Conservation (phyloP, 2,888 invertebrate genomes). For the Idaea aversata region DNA sequence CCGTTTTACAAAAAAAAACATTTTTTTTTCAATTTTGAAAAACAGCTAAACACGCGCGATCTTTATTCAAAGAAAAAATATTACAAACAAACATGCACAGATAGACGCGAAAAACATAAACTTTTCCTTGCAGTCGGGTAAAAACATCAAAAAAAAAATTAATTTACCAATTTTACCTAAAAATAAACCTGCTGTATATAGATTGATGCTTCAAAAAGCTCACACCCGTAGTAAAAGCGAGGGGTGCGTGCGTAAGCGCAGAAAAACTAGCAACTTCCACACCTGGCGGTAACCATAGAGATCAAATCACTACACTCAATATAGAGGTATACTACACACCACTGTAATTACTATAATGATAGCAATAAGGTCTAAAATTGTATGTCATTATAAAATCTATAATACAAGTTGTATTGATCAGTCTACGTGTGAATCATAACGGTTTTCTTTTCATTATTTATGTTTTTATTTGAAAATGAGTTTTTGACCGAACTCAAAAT, state of each 20-base stretch:
- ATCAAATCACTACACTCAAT: slow-evolving; percentile 68
- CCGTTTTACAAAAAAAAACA: too few relatives aligned
- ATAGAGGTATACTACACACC: not conserved
- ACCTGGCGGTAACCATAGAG: slow-evolving; percentile 78
- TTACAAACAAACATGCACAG: too few relatives aligned
- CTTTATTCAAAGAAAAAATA: too few relatives aligned
- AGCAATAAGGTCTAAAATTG: not conserved
- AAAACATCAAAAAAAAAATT: not conserved
- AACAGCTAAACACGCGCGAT: too few relatives aligned
- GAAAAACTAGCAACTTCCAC: slow-evolving; percentile 47
- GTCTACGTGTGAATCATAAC: slow-evolving; percentile 56
- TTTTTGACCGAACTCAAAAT: too few relatives aligned
- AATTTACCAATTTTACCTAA: slow-evolving; percentile 5
- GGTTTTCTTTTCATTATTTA: slow-evolving; percentile 48
- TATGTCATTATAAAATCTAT: not conserved
- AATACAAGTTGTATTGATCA: slow-evolving; percentile 43
- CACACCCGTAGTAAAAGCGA: slow-evolving; percentile 25
- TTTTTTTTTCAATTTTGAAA: too few relatives aligned
- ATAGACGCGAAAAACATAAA: too few relatives aligned
- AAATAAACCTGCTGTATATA: slow-evolving; percentile 46
- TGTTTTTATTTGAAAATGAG: slow-evolving; percentile 29
- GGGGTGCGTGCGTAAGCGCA: slow-evolving; percentile 47
- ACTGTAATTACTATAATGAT: slow-evolving; percentile 9
- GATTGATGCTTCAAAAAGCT: slow-evolving; percentile 35
- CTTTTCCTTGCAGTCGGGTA: too few relatives aligned